These are phyloP conservation scores for Brenthis hecate DNA, from an alignment of 2,888 invertebrate genomes.

Conservation along the genomic window DNA sequence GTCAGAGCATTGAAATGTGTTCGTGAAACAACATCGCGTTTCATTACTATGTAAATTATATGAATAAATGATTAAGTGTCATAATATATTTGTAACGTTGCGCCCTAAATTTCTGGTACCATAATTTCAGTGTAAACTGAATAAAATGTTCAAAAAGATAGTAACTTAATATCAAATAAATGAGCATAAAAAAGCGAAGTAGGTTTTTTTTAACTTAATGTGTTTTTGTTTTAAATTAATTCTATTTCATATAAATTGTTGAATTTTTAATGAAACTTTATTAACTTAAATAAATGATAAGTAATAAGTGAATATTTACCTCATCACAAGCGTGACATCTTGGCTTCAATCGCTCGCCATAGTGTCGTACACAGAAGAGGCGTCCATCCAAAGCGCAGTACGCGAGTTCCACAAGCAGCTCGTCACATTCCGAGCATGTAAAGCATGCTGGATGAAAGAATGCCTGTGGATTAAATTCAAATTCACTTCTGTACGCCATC, in stretches of 20 bases:
- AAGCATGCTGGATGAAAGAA: slow-evolving; percentile 98
- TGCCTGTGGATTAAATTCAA: slow-evolving; percentile 56
- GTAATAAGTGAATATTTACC: slow-evolving; percentile 79
- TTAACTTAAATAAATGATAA: not conserved
- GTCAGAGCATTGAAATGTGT: slow-evolving; percentile 2
- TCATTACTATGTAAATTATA: slow-evolving; percentile 6
- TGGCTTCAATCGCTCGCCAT: slow-evolving; percentile 97
- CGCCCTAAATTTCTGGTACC: not conserved
- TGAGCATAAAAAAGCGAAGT: too few species aligned
- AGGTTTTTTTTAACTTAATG: too few species aligned
- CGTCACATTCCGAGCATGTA: slow-evolving; percentile 92
- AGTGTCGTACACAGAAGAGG: slow-evolving; percentile 96
- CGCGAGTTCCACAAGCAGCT: slow-evolving; percentile 96
- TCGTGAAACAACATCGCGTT: not conserved
- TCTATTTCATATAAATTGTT: too few species aligned
- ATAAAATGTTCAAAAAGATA: too few species aligned
- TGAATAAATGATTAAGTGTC: not conserved
- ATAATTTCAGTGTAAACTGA: not conserved
- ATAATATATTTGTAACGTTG: not conserved
- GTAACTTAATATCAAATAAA: too few species aligned
- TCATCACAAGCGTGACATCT: slow-evolving; percentile 98
- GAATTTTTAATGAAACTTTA: not conserved
- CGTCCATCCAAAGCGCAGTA: slow-evolving; percentile 96
- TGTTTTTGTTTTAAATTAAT: too few species aligned
- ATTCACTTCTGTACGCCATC: slow-evolving; percentile 46